phyloP scores from a whole-genome alignment of 2,113 vertebrate genomes.

The Pteronura brasiliensis region DNA sequence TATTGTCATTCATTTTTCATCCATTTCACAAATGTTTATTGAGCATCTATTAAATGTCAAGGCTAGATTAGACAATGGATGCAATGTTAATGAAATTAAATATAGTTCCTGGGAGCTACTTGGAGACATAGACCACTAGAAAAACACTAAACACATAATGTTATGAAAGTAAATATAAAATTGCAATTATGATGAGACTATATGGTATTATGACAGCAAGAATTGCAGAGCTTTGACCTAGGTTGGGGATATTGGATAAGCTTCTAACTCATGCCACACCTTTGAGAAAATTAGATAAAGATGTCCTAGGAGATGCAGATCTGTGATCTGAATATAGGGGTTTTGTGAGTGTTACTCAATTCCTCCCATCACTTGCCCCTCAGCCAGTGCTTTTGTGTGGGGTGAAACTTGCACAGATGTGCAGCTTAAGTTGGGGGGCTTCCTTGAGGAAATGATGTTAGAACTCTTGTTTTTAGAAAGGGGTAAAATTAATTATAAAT shows the following conservation, averaged over 20 bases:
- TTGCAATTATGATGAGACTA: not conserved
- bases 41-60: not conserved
- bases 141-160: not conserved
- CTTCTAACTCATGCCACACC: not conserved
- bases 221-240: not conserved
- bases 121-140: not conserved
- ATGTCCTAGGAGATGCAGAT: not conserved
- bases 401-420: not conserved
- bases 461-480: not conserved
- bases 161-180: not conserved
- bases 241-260: not conserved
- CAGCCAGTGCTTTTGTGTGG: not conserved
- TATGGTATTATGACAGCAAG: not conserved
- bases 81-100: not conserved
- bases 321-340: not conserved
- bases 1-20: not conserved
- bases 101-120: not conserved
- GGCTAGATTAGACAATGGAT: not conserved
- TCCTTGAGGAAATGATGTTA: not conserved
- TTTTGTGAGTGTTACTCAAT: not conserved
- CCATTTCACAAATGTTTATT: not conserved
- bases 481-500: not conserved
- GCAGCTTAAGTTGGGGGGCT: not conserved
- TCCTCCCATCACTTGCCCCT: not conserved
- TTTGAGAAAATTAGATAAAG: not conserved